Percentiles rank a stretch among this genome's conserved stretches.
phyloP scores from a whole-genome alignment of 2,797 vertebrate genomes.

The Peromyscus melanophrys region DNA sequence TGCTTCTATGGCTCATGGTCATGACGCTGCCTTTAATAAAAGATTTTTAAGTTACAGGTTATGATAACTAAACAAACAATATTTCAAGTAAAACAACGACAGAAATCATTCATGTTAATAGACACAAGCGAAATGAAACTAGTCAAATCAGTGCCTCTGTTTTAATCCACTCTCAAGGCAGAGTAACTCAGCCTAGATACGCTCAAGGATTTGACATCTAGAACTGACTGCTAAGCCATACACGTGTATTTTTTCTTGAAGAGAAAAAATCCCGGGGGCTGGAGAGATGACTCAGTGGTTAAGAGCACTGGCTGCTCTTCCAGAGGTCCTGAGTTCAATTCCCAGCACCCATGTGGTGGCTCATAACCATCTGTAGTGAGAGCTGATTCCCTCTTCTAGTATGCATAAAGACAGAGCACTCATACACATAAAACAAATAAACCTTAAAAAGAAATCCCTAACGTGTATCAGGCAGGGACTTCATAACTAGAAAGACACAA shows the following conservation, averaged over 20 bases:
- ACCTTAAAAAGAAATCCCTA: neutral
- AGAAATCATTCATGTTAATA: constrained; percentile 28
- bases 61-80: constrained; percentile 12
- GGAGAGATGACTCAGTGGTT: too few species aligned
- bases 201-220: neutral
- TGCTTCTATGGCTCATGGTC: constrained; percentile 7
- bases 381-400: too few species aligned
- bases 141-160: constrained; percentile 1
- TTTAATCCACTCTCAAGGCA: constrained; percentile 34
- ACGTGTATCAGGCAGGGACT: neutral
- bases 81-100: constrained; percentile 16
- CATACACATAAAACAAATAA: too few species aligned
- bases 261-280: neutral
- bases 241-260: neutral
- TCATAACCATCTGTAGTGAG: too few species aligned
- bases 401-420: too few species aligned
- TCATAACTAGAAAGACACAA: neutral
- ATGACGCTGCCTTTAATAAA: neutral
- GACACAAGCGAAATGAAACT: constrained; percentile 27
- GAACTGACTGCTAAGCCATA: neutral
- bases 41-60: neutral
- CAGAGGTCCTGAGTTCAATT: too few species aligned
- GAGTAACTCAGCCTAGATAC: neutral
- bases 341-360: too few species aligned
- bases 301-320: too few species aligned